Evolutionary conservation across 2,797 vertebrate species (phyloP).

Genomic region (Schizothorax lantsangensis): DNA sequence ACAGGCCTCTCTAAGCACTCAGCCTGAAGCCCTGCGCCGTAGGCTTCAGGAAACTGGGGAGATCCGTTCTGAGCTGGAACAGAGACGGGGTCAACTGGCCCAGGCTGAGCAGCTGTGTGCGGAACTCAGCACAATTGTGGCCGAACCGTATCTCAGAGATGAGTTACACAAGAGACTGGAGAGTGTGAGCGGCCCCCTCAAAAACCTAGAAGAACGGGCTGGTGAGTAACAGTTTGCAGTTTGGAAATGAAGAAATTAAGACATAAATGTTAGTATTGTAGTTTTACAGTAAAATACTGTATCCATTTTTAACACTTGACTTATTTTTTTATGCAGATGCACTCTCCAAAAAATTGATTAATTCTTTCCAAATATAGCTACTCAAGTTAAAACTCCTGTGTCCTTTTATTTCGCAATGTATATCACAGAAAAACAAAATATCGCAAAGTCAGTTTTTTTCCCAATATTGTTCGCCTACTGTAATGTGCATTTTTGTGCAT

Average conservation of each 20-base stretch:
- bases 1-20: conserved; percentile 88
- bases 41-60: conserved; percentile 95
- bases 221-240: conserved; percentile 74
- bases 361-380: not conserved
- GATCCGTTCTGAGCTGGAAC: conserved; percentile 91
- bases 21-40: conserved; percentile 90
- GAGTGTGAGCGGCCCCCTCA: conserved; percentile 88
- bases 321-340: not conserved
- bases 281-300: not conserved
- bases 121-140: conserved; percentile 90
- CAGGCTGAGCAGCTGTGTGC: conserved; percentile 87
- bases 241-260: not conserved
- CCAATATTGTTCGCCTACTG: not conserved
- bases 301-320: not conserved
- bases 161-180: conserved; percentile 93
- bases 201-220: conserved; percentile 92
- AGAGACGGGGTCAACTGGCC: conserved; percentile 80
- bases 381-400: not conserved
- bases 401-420: conserved; percentile 21
- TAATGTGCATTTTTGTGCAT: not conserved
- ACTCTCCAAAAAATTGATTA: not conserved
- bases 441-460: not conserved
- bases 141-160: conserved; percentile 95
- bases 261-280: not conserved
- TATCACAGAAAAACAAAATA: conserved; percentile 4